phyloP scores from a whole-genome alignment of 2,113 vertebrate species.

The Nannospalax galili region DNA sequence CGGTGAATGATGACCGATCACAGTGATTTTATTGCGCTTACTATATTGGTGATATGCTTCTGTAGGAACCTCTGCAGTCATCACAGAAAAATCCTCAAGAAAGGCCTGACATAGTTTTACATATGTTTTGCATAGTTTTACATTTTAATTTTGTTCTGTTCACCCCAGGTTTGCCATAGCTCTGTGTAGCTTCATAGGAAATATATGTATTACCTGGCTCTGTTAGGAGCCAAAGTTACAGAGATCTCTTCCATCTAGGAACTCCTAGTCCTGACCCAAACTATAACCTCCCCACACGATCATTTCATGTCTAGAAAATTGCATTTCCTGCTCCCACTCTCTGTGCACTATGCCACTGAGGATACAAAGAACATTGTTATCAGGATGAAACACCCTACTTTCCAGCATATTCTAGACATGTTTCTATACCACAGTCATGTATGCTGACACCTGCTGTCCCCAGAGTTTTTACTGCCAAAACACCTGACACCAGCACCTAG shows the following conservation, averaged over 20 bases:
- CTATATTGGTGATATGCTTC: not conserved
- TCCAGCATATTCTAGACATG: not conserved
- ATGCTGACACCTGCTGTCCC: not conserved
- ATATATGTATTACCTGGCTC: not conserved
- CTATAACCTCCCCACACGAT: not conserved
- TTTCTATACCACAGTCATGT: fast-evolving
- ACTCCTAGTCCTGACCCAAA: not conserved
- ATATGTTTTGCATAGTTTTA: not conserved
- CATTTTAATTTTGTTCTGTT: not conserved
- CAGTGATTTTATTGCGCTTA: not conserved
- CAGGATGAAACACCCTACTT: not conserved
- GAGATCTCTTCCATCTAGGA: not conserved
- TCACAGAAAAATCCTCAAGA: not conserved
- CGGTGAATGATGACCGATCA: not conserved
- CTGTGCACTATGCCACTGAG: not conserved
- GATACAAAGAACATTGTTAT: not conserved
- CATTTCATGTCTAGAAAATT: not conserved
- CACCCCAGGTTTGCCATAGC: not conserved
- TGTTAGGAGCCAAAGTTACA: not conserved
- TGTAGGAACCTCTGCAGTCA: not conserved
- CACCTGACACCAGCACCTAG: too few species aligned
- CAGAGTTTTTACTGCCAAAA: not conserved
- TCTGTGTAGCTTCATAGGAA: not conserved
- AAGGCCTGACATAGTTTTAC: not conserved
- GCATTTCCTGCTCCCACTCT: not conserved